Evolutionary conservation across 1,140 invertebrate species (phyloP).

Genomic region (Anthonomus grandis): DNA sequence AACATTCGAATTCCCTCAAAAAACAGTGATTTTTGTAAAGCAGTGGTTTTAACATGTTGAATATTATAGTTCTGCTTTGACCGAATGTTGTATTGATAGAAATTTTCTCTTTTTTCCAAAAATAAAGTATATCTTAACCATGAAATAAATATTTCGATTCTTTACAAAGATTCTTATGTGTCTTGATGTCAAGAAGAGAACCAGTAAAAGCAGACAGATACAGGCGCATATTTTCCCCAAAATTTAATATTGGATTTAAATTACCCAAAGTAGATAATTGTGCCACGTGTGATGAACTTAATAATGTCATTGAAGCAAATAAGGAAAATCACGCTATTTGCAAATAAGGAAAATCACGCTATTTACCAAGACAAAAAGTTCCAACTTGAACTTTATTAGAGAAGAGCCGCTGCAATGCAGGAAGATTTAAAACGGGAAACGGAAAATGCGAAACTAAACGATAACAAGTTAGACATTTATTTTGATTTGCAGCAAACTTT

Average conservation of each 20-base stretch:
- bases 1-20: no score
- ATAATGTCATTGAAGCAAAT: constrained; percentile 10
- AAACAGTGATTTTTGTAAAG: no score
- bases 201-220: constrained; percentile 12
- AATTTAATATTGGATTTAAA: constrained; percentile 20
- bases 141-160: no score
- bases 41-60: no score
- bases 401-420: constrained; percentile 5
- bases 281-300: constrained; percentile 8
- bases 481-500: background rate
- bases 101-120: no score
- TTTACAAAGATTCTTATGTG: constrained; percentile 13
- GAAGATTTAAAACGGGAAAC: no score
- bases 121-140: no score
- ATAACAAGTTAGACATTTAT: background rate
- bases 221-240: constrained; percentile 6
- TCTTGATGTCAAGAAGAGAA: constrained; percentile 11
- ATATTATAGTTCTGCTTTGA: no score
- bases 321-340: no score
- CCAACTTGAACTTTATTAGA: constrained; percentile 14
- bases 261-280: constrained; percentile 15
- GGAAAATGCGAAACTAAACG: no score
- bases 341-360: no score
- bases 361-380: background rate
- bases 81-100: no score